These are phyloP conservation scores for Pristionchus japonicus DNA, from an alignment of 2,888 invertebrate genomes.

Conservation along the genomic window DNA sequence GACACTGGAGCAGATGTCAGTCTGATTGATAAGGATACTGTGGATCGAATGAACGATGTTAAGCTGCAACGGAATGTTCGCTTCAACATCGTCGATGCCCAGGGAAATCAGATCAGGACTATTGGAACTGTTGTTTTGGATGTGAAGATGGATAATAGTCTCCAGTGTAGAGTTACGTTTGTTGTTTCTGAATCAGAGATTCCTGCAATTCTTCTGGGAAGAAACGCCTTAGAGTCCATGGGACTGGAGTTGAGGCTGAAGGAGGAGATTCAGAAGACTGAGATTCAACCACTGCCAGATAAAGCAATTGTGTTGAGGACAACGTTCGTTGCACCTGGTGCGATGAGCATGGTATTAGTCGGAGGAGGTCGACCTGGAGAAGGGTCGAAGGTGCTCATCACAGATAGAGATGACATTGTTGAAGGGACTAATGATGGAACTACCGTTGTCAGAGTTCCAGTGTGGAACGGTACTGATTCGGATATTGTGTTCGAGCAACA, in stretches of 20 bases:
- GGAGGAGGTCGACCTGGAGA: too few species aligned
- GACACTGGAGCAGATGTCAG: background rate
- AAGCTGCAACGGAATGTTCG: background rate
- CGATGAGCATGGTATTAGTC: too few species aligned
- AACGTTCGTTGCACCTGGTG: background rate
- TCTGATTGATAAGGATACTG: background rate
- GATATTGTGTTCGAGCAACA: too few species aligned
- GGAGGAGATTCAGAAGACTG: background rate
- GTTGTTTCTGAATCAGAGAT: background rate
- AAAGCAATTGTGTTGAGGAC: background rate
- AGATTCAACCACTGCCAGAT: background rate
- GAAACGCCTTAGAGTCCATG: background rate
- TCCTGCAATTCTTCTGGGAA: background rate
- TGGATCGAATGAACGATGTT: background rate
- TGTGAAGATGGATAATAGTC: background rate
- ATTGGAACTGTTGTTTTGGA: background rate
- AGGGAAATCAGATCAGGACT: background rate
- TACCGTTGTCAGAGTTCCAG: too few species aligned
- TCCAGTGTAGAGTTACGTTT: background rate
- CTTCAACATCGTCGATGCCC: background rate
- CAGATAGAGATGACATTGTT: too few species aligned
- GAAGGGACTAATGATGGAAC: too few species aligned
- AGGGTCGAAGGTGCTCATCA: too few species aligned
- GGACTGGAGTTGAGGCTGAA: background rate
- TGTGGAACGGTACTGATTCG: too few species aligned